phyloP scores from a whole-genome alignment of 1,140 invertebrate species.

The Littorina saxatilis region DNA sequence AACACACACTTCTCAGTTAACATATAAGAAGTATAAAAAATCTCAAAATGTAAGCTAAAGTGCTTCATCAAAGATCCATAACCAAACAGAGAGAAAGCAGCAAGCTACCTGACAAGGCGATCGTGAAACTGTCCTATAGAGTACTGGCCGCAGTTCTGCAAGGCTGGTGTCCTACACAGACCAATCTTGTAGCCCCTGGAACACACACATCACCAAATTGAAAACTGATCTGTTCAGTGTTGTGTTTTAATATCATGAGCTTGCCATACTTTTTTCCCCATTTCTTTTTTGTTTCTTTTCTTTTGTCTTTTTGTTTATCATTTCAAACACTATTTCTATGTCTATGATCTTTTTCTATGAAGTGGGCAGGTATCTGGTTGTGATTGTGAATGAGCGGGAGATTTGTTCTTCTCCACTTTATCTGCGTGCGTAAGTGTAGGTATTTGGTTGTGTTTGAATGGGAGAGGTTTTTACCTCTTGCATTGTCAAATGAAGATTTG shows the following conservation, averaged over 20 bases:
- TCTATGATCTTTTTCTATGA: not conserved
- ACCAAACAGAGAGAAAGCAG: no score
- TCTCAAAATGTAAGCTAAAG: no score
- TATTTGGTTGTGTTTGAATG: not conserved
- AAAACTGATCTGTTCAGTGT: not conserved
- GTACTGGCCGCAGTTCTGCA: conserved; percentile 93
- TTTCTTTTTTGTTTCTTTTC: no score
- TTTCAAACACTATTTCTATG: no score
- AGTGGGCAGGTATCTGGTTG: not conserved
- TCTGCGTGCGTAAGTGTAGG: not conserved
- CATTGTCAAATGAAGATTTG: no score
- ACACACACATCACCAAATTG: not conserved
- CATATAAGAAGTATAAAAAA: no score
- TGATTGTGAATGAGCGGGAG: not conserved
- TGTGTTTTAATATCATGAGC: no score
- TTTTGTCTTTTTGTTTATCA: no score
- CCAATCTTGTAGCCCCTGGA: conserved; percentile 72
- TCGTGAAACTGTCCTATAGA: conserved; percentile 90
- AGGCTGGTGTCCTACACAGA: conserved; percentile 87
- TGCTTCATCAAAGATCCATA: no score
- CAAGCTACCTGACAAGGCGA: conserved; percentile 86
- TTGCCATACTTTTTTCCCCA: no score
- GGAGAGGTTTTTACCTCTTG: not conserved
- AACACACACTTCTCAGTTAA: no score
- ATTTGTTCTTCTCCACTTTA: not conserved